A percentile compares a stretch with the other conserved stretches of the same genome.
Conservation (phyloP, 1,140 invertebrate species). For the Cecropterus lyciades region DNA sequence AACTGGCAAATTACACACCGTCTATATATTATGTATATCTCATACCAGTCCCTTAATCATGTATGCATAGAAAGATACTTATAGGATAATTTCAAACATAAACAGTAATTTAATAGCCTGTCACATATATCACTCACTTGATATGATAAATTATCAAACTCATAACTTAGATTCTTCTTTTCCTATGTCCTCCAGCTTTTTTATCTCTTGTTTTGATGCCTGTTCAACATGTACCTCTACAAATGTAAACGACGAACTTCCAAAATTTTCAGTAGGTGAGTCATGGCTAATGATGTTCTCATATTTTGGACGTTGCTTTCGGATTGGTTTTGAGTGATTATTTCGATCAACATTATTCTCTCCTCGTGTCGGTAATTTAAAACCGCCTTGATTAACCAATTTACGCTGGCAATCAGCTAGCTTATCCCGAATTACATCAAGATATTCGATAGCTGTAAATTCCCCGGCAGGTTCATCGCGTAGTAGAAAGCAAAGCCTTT, state of each 20-base stretch:
- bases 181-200: constrained; percentile 50
- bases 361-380: constrained; percentile 59
- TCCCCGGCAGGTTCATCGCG: constrained; percentile 84
- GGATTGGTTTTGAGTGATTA: constrained; percentile 47
- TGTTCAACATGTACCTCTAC: constrained; percentile 66
- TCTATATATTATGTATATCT: too few relatives aligned
- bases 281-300: constrained; percentile 66
- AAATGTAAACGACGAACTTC: constrained; percentile 64
- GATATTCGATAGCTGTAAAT: constrained; percentile 78
- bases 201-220: constrained; percentile 39
- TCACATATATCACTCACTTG: neutral
- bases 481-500: constrained; percentile 87
- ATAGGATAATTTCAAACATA: too few relatives aligned
- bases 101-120: neutral
- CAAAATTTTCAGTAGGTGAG: constrained; percentile 57
- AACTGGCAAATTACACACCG: too few relatives aligned
- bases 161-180: constrained; percentile 73
- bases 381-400: constrained; percentile 65
- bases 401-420: constrained; percentile 75
- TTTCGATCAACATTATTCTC: constrained; percentile 55
- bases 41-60: too few relatives aligned
- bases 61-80: too few relatives aligned
- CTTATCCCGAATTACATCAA: constrained; percentile 78
- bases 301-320: constrained; percentile 61
- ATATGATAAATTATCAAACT: constrained; percentile 1